Conservation (phyloP, 2,113 vertebrate genomes). For the Sclerurus mexicanus region DNA sequence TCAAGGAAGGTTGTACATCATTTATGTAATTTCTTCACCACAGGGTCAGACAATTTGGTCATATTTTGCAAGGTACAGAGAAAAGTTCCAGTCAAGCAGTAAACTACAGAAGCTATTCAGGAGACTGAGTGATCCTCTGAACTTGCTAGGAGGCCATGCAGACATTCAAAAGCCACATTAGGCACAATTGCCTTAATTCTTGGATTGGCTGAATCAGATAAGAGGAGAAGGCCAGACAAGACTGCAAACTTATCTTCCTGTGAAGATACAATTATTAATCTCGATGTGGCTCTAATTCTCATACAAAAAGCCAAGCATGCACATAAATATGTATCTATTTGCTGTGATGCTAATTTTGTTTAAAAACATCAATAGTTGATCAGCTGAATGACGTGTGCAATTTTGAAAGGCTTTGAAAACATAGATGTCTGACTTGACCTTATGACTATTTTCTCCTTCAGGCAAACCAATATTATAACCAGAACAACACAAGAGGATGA, state of each 20-base stretch:
- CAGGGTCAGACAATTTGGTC: not conserved
- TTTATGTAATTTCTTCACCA: not conserved
- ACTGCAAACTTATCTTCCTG: not conserved
- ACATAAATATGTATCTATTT: slow-evolving; percentile 22
- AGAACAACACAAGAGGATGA: slow-evolving; percentile 54
- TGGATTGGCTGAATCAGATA: not conserved
- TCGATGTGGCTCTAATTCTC: not conserved
- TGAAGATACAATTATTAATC: not conserved
- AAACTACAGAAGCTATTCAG: not conserved
- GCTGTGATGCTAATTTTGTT: not conserved
- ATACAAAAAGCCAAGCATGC: not conserved
- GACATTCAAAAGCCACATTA: not conserved
- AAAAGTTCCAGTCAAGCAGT: not conserved
- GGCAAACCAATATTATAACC: slow-evolving; percentile 52
- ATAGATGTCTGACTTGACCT: slow-evolving; percentile 40
- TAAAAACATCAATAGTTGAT: not conserved
- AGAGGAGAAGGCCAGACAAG: not conserved
- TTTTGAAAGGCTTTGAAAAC: slow-evolving; percentile 46
- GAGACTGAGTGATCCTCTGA: not conserved
- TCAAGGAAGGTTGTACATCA: not conserved
- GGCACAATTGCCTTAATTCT: not conserved
- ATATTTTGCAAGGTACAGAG: not conserved
- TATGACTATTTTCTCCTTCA: slow-evolving; percentile 42
- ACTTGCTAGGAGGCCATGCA: not conserved
- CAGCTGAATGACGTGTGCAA: not conserved